Evolutionary conservation across 2,888 invertebrate genomes (phyloP), one percentile per base, ranked within the genome.

Genomic region (Galerucella nymphaeae): DNA sequence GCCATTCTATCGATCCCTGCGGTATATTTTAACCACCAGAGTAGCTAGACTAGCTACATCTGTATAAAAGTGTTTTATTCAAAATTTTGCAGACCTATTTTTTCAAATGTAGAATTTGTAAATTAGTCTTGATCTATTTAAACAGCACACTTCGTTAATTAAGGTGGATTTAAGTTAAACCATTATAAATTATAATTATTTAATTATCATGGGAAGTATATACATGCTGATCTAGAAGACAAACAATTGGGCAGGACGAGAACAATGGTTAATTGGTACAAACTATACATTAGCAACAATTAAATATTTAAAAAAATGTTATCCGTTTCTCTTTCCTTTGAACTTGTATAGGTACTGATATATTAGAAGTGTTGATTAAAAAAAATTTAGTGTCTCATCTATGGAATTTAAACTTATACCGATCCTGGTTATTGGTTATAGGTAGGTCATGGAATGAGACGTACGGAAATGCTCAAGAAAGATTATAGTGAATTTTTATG

Each of bases 401-500:
- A 14, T 48, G n/a, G n/a, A 48, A n/a, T 48, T 8, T 48, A n/a
- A 6, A 48, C 48, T 48, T 48, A 48, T 48, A 48, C 48, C 48
- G 48, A 48, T 48, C 48, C 48, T 48, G 66, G 8, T 38, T 38
- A 38, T 38, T 8, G 30, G 8, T 38, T 38, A 38, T 38, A 1
- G 30, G 30, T 48, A 66, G 45, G 23, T 13, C 58, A 30, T 30
- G 59, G 59, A 61, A 41, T 63, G 50, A 69, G 67, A 45, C 42
- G 63, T 58, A 68, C 67, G 73, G 73, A 73, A 73, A 70, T 73
- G 67, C 66, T 14, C 18, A 58, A 66, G 45, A 53, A 38, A 70
- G 57, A 71, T 68, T 74, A 55, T 50, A 74, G 71, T 74, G 59
- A 68, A 74, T 68, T 71, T 71, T 71, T 71, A 74, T 74, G 71